Evolutionary conservation across 2,888 invertebrate species (phyloP).

Genomic region (Amorpha juglandis): DNA sequence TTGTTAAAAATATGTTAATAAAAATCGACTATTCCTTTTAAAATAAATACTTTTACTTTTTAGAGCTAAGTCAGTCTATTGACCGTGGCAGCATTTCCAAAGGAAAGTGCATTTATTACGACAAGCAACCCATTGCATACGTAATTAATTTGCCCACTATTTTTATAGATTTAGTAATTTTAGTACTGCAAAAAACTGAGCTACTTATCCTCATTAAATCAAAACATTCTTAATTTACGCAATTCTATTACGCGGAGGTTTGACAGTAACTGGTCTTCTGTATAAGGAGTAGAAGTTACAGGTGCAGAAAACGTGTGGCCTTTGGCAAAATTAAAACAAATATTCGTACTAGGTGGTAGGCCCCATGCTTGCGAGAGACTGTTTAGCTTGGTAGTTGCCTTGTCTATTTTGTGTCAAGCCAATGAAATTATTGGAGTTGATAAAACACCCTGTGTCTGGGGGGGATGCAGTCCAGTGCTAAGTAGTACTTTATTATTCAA

Average conservation of each 20-base stretch:
- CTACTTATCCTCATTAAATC: not conserved
- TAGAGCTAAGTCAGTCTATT: conserved; percentile 1
- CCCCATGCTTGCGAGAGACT: too few relatives aligned
- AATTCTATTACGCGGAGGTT: conserved; percentile 17
- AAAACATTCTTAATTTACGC: not conserved
- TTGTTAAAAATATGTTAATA: too few relatives aligned
- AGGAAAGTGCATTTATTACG: conserved; percentile 23
- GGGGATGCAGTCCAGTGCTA: too few relatives aligned
- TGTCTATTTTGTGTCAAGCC: too few relatives aligned
- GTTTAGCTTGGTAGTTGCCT: too few relatives aligned
- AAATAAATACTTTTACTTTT: conserved; percentile 15
- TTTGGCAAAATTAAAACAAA: too few relatives aligned
- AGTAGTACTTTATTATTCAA: too few relatives aligned
- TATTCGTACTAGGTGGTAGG: too few relatives aligned
- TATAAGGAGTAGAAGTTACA: conserved; percentile 8
- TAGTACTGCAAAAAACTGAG: not conserved
- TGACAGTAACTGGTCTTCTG: not conserved
- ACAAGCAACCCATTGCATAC: conserved; percentile 7
- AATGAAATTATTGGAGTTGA: too few relatives aligned
- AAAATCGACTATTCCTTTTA: not conserved
- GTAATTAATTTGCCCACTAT: conserved; percentile 6
- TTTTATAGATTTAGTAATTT: not conserved
- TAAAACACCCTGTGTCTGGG: too few relatives aligned
- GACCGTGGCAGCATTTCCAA: conserved; percentile 19
- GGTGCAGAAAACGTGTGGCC: not conserved